phyloP scores from a whole-genome alignment of 2,113 vertebrate species.

The Neomonachus schauinslandi region DNA sequence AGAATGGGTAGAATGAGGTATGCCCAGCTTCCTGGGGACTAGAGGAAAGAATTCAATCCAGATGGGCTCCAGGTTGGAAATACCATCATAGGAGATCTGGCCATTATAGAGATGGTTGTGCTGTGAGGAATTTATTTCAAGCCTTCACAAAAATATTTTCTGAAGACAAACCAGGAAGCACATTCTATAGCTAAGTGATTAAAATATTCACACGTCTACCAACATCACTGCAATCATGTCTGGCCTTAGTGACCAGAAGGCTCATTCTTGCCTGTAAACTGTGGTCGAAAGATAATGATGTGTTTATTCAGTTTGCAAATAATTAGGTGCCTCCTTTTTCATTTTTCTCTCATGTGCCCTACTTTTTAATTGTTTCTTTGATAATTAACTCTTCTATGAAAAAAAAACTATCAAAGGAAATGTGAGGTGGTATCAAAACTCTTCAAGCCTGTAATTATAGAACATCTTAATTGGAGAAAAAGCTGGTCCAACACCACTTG shows the following conservation, averaged over 20 bases:
- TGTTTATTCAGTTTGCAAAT: slow-evolving; percentile 56
- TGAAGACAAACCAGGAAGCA: neutral
- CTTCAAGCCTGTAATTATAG: neutral
- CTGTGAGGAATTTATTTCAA: neutral
- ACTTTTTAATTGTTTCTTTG: slow-evolving; percentile 9
- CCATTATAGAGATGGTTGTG: neutral
- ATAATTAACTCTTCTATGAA: neutral
- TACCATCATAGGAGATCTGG: neutral
- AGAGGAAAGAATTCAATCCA: neutral
- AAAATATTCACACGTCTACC: neutral
- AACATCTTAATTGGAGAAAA: slow-evolving; percentile 12
- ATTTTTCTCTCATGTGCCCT: neutral
- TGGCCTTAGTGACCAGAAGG: neutral
- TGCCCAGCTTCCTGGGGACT: neutral
- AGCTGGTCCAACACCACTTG: neutral
- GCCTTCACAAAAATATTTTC: neutral
- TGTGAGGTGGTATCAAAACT: neutral
- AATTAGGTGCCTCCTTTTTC: neutral
- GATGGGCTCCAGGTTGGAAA: neutral
- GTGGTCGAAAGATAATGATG: slow-evolving; percentile 19
- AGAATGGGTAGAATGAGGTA: neutral
- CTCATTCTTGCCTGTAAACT: slow-evolving; percentile 9
- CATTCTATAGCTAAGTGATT: neutral
- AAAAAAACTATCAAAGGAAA: slow-evolving; percentile 47
- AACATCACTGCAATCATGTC: neutral